Conservation (phyloP, 2,113 vertebrate genomes). For the Ophthalmolycus amberensis region DNA sequence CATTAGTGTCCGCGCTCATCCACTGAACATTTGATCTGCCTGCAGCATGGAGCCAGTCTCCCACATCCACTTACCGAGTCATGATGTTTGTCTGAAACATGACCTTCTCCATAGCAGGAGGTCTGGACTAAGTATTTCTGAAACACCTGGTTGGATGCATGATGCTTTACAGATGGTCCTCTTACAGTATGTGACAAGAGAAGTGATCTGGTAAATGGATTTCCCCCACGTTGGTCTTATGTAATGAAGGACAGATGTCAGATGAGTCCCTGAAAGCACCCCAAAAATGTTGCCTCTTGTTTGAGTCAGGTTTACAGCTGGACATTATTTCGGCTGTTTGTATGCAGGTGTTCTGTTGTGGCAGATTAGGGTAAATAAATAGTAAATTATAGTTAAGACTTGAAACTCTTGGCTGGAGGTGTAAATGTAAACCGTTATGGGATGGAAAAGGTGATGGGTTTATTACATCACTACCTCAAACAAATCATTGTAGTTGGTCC, state of each 20-base stretch:
- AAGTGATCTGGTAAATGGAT: neutral
- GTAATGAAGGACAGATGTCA: neutral
- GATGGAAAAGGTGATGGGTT: neutral
- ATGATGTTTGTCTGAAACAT: conserved; percentile 9
- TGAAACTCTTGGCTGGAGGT: neutral
- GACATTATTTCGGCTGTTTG: neutral
- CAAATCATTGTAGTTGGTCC: neutral
- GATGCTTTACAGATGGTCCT: neutral
- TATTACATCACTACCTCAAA: neutral
- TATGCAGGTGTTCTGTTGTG: neutral
- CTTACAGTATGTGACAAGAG: neutral
- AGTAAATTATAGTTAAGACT: neutral
- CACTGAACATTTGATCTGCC: neutral
- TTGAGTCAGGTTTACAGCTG: neutral
- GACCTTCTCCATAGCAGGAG: neutral
- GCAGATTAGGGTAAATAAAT: neutral
- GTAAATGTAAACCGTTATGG: neutral
- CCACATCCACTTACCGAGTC: neutral
- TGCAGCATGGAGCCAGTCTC: neutral
- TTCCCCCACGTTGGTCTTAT: neutral
- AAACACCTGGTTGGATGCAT: neutral
- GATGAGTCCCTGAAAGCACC: neutral
- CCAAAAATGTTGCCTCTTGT: neutral
- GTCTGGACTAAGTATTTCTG: neutral
- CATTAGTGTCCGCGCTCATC: neutral